Evolutionary conservation across 2,888 invertebrate species (phyloP).

Genomic region (Eristalinus aeneus): DNA sequence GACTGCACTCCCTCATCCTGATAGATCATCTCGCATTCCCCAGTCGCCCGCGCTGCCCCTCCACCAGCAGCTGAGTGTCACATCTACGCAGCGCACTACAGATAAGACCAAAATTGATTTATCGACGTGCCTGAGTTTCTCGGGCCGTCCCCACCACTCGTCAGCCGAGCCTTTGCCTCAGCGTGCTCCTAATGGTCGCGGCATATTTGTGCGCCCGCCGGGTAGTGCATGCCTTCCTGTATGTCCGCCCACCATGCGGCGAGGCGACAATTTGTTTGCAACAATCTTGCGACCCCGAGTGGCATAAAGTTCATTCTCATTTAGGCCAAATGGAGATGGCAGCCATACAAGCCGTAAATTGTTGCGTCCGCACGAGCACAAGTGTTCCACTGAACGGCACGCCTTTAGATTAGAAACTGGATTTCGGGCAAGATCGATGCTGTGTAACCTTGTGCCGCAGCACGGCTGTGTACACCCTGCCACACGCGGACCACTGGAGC

Average conservation of each 20-base stretch:
- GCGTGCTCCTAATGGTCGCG: not conserved
- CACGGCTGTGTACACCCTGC: not conserved
- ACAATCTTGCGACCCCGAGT: slow-evolving; percentile 1
- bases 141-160: not conserved
- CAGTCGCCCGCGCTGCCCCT: not conserved
- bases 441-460: slow-evolving; percentile 5
- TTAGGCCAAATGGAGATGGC: slow-evolving; percentile 11
- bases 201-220: not conserved
- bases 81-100: not conserved
- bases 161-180: not conserved
- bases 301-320: slow-evolving; percentile 20
- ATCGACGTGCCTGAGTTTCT: slow-evolving; percentile 6
- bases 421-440: slow-evolving; percentile 8
- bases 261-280: slow-evolving; percentile 24
- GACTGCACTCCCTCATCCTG: slow-evolving; percentile 36
- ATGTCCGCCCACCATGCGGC: not conserved
- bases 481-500: not conserved
- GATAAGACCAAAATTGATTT: too few species aligned
- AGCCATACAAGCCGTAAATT: slow-evolving; percentile 12
- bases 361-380: slow-evolving; percentile 20
- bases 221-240: not conserved
- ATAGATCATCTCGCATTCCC: not conserved
- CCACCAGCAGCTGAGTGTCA: not conserved
- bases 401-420: slow-evolving; percentile 24
- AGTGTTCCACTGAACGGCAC: slow-evolving; percentile 32